These are phyloP conservation scores for Rhynchomys soricoides DNA, from an alignment of 2,113 vertebrate genomes.

Conservation along the genomic window DNA sequence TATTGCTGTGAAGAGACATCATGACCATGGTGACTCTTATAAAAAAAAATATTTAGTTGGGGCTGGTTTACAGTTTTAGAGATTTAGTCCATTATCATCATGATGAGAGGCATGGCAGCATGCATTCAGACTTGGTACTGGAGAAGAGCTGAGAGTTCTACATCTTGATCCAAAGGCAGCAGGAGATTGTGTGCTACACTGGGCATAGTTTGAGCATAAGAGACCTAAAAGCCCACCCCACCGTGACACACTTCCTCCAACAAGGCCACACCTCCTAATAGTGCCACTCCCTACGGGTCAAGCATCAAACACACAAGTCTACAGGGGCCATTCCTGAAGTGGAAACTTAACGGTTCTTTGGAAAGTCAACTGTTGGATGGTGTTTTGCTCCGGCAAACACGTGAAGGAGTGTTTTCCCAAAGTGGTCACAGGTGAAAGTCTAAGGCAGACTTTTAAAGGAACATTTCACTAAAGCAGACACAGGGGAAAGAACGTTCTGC, in stretches of 20 bases:
- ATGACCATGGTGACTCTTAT: too few relatives aligned
- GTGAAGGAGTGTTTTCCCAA: too few relatives aligned
- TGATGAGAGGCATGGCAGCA: not conserved
- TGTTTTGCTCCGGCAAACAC: too few relatives aligned
- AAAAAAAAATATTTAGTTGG: too few relatives aligned
- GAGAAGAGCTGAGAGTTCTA: not conserved
- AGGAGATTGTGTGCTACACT: not conserved
- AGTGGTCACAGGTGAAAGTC: too few relatives aligned
- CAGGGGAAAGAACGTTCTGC: too few relatives aligned
- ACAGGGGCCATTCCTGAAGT: not conserved
- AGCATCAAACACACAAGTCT: not conserved
- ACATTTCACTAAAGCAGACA: too few relatives aligned
- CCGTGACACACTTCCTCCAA: not conserved
- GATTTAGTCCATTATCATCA: not conserved
- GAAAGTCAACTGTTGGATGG: too few relatives aligned
- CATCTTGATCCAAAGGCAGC: not conserved
- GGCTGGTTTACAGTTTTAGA: not conserved
- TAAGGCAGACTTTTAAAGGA: too few relatives aligned
- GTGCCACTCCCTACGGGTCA: not conserved
- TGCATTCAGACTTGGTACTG: not conserved
- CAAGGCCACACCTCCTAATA: not conserved
- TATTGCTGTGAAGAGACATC: too few relatives aligned
- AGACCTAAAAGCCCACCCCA: not conserved
- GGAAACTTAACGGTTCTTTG: too few relatives aligned
- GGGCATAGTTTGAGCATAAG: not conserved